Evolutionary conservation across 2,113 vertebrate species (phyloP), one percentile per base, ranked within the genome.

Genomic region (Pygoscelis adeliae): DNA sequence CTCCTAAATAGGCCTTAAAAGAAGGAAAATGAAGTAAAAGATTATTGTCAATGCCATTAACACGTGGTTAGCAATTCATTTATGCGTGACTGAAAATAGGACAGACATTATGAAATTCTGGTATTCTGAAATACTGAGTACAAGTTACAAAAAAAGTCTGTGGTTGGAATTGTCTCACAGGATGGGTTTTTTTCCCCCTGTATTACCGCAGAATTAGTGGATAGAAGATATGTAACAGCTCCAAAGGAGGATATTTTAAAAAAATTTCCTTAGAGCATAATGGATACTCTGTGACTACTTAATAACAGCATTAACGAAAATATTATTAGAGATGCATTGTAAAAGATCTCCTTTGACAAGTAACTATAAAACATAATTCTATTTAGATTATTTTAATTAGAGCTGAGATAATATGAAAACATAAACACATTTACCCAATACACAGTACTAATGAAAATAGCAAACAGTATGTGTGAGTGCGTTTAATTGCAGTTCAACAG

Each of bases 341-440:
- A 40, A 80, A 89, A 78, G 6, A 77, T 62, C 12, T 83, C 29
- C 22, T 94, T 90, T 96, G 85, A 94, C 88, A 94, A 62, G 53
- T 66, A 83, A 59, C 67, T 93, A 55, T 83, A 78, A 97, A 93
- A 78, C 67, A 67, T 67, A 81, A 89, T 84, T 94, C 59, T 86
- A 63, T 83, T 89, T 89, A 65, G 61, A 78, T 86, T 84, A 67
- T 89, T 95, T 97, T 95, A 89, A 96, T 96, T 95, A 93, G 53
- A 80, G 53, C n/a, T 92, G 61, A 79, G 40, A 82, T 86, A 81
- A 81, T 89, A 69, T 34, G 72, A 95, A 95, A 94, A 89, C 38
- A 81, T 63, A 89, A 97, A 92, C 69, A 74, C 14, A 74, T 84
- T 83, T 93, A 78, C 21, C 20, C 50, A 81, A 47, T 70, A 55